These are phyloP conservation scores for Deilephila porcellus DNA, from an alignment of 2,888 invertebrate species.

Conservation along the genomic window DNA sequence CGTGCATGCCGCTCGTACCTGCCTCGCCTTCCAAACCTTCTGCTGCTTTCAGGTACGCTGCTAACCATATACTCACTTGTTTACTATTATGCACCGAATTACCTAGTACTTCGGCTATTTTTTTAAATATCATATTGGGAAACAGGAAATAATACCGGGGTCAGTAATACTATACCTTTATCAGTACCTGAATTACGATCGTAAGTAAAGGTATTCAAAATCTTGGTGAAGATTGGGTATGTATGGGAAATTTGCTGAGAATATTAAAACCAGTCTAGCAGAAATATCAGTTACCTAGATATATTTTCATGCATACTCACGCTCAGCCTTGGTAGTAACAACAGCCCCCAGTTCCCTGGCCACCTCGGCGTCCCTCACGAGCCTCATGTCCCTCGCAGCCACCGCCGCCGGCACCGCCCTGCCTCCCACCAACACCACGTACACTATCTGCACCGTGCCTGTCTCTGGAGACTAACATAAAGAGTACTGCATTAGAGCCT, in stretches of 20 bases:
- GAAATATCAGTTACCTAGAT: not conserved
- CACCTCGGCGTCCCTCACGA: constrained; percentile 91
- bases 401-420: constrained; percentile 91
- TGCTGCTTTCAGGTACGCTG: constrained; percentile 89
- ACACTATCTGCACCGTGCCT: constrained; percentile 88
- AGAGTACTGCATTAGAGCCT: not conserved
- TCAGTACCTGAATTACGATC: no score
- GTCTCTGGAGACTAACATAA: constrained; percentile 73
- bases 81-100: not conserved
- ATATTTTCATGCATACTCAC: constrained; percentile 81
- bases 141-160: no score
- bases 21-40: constrained; percentile 85
- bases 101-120: not conserved
- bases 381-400: constrained; percentile 92
- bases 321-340: constrained; percentile 93
- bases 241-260: no score
- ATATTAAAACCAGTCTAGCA: no score
- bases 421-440: constrained; percentile 92
- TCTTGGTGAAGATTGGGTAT: no score
- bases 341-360: constrained; percentile 89
- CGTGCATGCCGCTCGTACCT: constrained; percentile 63
- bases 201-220: no score
- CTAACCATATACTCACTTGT: constrained; percentile 54
- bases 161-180: no score
- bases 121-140: no score